Conservation (phyloP, 2,797 vertebrate species). For the Podargus strigoides region DNA sequence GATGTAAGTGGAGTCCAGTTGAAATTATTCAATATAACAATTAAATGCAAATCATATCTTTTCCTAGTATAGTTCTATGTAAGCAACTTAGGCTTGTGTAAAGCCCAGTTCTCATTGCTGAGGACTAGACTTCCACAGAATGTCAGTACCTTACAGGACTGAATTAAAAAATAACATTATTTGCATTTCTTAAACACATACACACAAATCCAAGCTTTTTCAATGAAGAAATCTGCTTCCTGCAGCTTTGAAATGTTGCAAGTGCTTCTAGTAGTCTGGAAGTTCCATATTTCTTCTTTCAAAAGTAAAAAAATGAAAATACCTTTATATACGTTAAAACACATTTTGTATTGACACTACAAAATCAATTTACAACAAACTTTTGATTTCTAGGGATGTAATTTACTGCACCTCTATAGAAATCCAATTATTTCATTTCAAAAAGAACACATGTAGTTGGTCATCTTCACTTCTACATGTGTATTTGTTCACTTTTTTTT, state of each 20-base stretch:
- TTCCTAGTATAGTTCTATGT: background rate
- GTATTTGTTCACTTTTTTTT: conserved; percentile 24
- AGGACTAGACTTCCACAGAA: background rate
- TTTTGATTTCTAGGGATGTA: background rate
- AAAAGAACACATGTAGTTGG: background rate
- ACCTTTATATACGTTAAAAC: background rate
- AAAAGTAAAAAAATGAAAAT: background rate
- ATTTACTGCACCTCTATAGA: background rate
- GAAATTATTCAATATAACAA: background rate
- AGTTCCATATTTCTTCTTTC: background rate
- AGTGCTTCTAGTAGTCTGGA: background rate
- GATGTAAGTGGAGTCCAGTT: background rate
- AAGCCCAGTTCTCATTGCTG: background rate
- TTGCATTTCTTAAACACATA: background rate
- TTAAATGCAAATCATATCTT: background rate
- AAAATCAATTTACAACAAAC: background rate
- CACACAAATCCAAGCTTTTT: conserved; percentile 11
- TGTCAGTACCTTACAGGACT: background rate
- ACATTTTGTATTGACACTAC: background rate
- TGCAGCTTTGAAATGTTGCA: background rate
- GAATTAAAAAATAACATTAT: background rate
- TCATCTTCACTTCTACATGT: background rate
- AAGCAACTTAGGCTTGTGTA: background rate
- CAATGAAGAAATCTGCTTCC: conserved; percentile 10
- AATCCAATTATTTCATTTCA: background rate